Conservation (phyloP, 2,797 vertebrate species). For the Syngnathus acus region DNA sequence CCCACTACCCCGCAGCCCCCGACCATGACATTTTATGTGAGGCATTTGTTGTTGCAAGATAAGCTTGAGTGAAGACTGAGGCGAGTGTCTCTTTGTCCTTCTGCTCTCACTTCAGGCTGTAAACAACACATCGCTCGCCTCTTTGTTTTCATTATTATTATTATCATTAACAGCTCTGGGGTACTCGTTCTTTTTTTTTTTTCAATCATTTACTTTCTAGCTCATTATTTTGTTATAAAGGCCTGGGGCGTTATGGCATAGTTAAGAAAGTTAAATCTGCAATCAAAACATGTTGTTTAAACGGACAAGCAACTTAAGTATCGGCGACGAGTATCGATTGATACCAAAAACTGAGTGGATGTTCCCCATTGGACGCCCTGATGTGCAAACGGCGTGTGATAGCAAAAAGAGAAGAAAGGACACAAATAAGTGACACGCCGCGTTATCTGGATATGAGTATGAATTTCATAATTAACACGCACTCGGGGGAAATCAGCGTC, state of each 20-base stretch:
- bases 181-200: not conserved
- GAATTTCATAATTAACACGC: conserved; percentile 57
- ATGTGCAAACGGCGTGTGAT: not conserved
- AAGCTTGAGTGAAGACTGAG: conserved; percentile 9
- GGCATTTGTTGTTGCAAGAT: conserved; percentile 4
- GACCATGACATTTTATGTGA: conserved; percentile 4
- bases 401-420: conserved; percentile 1
- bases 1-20: not conserved
- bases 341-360: no score
- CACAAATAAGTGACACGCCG: conserved; percentile 26
- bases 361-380: no score
- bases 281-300: no score
- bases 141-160: conserved; percentile 1
- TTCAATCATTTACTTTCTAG: not conserved
- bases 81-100: conserved; percentile 48
- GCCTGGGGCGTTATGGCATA: not conserved
- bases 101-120: conserved; percentile 10
- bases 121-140: not conserved
- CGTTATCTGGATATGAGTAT: conserved; percentile 39
- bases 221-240: not conserved
- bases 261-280: no score
- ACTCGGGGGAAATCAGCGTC: conserved; percentile 62
- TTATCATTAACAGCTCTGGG: not conserved
- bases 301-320: no score
- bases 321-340: no score